phyloP scores from a whole-genome alignment of 2,113 vertebrate genomes.

The Microcebus murinus region DNA sequence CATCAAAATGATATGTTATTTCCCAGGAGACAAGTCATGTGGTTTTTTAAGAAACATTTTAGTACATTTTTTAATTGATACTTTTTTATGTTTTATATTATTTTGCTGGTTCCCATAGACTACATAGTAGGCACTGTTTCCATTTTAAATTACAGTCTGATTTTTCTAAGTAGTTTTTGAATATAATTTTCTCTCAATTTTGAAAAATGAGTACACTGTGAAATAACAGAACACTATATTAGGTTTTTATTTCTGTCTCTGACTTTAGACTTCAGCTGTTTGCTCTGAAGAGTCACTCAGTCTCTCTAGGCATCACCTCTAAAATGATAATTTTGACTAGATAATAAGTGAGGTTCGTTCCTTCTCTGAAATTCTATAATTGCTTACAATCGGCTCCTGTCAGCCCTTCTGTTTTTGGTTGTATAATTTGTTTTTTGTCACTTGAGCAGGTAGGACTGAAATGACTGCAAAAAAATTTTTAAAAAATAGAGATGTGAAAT shows the following conservation, averaged over 20 bases:
- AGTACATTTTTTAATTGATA: neutral
- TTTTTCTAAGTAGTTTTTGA: conserved; percentile 31
- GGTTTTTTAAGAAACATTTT: neutral
- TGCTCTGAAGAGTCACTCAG: neutral
- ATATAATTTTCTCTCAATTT: neutral
- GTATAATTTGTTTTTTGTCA: neutral
- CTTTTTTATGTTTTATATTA: neutral
- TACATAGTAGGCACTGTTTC: neutral
- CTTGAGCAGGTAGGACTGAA: neutral
- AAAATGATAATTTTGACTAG: neutral
- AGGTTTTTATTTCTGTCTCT: neutral
- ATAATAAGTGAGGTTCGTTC: neutral
- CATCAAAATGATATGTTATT: neutral
- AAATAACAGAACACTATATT: neutral
- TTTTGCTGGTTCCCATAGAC: neutral
- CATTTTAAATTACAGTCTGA: neutral
- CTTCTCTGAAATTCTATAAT: neutral
- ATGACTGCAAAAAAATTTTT: neutral
- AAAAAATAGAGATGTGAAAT: neutral
- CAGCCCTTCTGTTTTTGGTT: neutral
- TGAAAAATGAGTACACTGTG: neutral
- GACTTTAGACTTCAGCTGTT: neutral
- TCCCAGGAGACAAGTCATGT: neutral
- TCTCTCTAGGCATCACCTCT: neutral
- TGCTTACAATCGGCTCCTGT: neutral